A percentile compares a stretch with the other conserved stretches of the same genome.
Evolutionary conservation across 2,888 invertebrate species (phyloP).

Genomic region (Drosophila subquinaria): DNA sequence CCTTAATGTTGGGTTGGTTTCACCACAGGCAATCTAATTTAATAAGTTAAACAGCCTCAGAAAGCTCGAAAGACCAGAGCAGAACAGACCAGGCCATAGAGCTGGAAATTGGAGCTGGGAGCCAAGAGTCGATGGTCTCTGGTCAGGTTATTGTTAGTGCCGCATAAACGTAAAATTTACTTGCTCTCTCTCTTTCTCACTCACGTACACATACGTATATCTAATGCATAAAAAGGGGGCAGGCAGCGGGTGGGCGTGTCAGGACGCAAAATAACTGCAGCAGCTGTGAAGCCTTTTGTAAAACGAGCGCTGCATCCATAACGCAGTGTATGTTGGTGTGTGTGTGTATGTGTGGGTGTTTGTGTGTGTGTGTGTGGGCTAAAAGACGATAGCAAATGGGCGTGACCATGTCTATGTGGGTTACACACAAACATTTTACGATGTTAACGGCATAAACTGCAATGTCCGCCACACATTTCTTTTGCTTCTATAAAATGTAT

Average conservation of each 20-base stretch:
- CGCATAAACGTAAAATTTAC: slow-evolving; percentile 63
- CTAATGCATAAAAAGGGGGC: slow-evolving; percentile 32
- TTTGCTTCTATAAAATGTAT: slow-evolving; percentile 1
- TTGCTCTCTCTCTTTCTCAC: slow-evolving; percentile 11
- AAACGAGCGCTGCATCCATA: slow-evolving; percentile 42
- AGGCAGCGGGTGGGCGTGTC: slow-evolving; percentile 44
- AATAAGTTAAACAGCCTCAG: slow-evolving; percentile 56
- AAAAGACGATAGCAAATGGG: slow-evolving; percentile 29
- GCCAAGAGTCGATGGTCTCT: slow-evolving; percentile 24
- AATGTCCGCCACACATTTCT: slow-evolving; percentile 31
- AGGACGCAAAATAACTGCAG: slow-evolving; percentile 49
- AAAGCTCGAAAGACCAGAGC: neutral
- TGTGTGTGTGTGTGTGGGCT: slow-evolving; percentile 10
- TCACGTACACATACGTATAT: neutral
- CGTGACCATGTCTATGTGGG: slow-evolving; percentile 56
- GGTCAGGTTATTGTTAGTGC: slow-evolving; percentile 66
- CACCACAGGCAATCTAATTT: slow-evolving; percentile 60
- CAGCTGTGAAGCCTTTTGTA: slow-evolving; percentile 41
- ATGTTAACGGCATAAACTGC: slow-evolving; percentile 68
- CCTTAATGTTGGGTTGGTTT: slow-evolving; percentile 43
- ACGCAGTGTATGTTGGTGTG: neutral
- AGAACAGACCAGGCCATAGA: slow-evolving; percentile 2
- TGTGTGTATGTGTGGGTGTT: slow-evolving; percentile 13
- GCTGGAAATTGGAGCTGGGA: slow-evolving; percentile 20
- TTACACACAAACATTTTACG: slow-evolving; percentile 64